phyloP scores from a whole-genome alignment of 2,113 vertebrate genomes.

The Malurus elegans region DNA sequence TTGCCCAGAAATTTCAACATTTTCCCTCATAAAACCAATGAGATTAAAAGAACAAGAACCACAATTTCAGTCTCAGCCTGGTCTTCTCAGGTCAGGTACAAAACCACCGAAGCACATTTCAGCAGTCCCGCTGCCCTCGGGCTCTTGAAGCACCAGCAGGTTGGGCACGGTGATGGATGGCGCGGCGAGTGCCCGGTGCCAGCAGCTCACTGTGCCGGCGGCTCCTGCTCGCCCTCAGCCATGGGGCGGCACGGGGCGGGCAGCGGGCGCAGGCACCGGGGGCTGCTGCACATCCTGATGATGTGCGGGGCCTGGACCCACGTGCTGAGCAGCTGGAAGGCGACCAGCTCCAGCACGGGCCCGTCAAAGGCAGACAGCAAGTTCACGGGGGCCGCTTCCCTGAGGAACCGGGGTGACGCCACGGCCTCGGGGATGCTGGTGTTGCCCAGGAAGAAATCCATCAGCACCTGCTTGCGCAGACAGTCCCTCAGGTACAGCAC shows the following conservation, averaged over 20 bases:
- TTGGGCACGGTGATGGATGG: rapidly evolving
- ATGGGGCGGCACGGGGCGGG: background rate
- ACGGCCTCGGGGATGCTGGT: conserved; percentile 69
- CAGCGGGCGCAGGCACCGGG: conserved; percentile 31
- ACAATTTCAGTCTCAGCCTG: background rate
- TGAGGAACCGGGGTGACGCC: conserved; percentile 76
- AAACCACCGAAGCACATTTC: background rate
- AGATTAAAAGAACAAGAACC: background rate
- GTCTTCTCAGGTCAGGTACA: background rate
- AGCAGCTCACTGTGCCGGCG: rapidly evolving
- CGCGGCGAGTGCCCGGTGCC: rapidly evolving
- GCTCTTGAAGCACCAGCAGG: rapidly evolving
- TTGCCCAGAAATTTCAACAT: background rate
- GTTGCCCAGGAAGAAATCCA: conserved; percentile 80
- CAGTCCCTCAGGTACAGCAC: conserved; percentile 76
- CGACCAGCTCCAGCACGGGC: conserved; percentile 64
- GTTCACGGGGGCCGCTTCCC: conserved; percentile 74
- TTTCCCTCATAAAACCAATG: rapidly evolving
- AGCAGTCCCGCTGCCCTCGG: background rate
- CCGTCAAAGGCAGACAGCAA: conserved; percentile 71
- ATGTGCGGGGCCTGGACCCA: conserved; percentile 80
- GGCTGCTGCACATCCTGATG: conserved; percentile 71
- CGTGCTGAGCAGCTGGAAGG: conserved; percentile 74
- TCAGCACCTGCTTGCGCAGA: conserved; percentile 73
- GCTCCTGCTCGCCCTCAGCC: background rate